Percentiles rank a stretch among this genome's conserved stretches.
These are phyloP conservation scores for Gymnodraco acuticeps DNA, from an alignment of 2,797 vertebrate species.

Conservation along the genomic window DNA sequence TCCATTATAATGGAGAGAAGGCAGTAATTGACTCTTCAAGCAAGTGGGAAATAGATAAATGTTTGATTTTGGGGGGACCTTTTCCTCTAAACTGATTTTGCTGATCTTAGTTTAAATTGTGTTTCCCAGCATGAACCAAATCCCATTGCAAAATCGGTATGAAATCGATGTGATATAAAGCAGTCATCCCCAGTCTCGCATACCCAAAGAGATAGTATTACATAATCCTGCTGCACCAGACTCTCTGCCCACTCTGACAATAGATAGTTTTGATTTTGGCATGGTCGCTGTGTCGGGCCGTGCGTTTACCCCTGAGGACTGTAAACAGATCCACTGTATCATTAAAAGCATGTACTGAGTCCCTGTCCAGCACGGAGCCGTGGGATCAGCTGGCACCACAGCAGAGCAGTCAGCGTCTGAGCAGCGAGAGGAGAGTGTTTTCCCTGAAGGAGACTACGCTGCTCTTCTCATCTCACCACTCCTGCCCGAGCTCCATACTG, in stretches of 20 bases:
- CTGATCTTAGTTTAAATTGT: not conserved
- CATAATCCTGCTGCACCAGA: slow-evolving; percentile 50
- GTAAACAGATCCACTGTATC: slow-evolving; percentile 77
- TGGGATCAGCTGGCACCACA: slow-evolving; percentile 47
- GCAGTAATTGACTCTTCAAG: too few relatives aligned
- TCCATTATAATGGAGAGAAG: too few relatives aligned
- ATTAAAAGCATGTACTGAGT: slow-evolving; percentile 69
- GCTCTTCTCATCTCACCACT: slow-evolving; percentile 34
- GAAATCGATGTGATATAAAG: slow-evolving; percentile 19
- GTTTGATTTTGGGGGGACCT: too few relatives aligned
- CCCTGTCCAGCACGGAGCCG: slow-evolving; percentile 38
- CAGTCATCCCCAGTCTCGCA: slow-evolving; percentile 24
- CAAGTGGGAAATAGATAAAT: too few relatives aligned
- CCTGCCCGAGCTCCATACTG: slow-evolving; percentile 4
- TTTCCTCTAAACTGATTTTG: not conserved
- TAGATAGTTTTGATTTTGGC: slow-evolving; percentile 49
- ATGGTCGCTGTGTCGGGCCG: slow-evolving; percentile 43
- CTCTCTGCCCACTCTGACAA: slow-evolving; percentile 24
- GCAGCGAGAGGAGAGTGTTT: slow-evolving; percentile 43
- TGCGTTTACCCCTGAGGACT: slow-evolving; percentile 60
- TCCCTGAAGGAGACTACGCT: slow-evolving; percentile 20
- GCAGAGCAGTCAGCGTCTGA: slow-evolving; percentile 32
- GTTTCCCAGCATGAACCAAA: not conserved
- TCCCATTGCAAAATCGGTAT: slow-evolving; percentile 17
- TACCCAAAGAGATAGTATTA: slow-evolving; percentile 47